Conservation (phyloP, 2,797 vertebrate species). For the Threskiornis aethiopicus region DNA sequence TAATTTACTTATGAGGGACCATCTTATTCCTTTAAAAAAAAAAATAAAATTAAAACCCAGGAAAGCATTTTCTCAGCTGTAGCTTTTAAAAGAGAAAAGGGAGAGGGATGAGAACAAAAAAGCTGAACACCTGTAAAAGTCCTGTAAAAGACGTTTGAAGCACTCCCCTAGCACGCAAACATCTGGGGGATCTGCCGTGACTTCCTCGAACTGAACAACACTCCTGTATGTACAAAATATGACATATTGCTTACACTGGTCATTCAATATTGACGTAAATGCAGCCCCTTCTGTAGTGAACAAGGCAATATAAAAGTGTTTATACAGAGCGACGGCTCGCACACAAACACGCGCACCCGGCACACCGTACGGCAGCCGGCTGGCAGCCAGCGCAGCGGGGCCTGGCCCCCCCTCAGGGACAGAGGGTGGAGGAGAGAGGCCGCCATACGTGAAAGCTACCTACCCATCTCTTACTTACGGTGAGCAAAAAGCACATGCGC, state of each 20-base stretch:
- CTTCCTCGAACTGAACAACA: accelerated
- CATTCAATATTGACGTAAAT: not conserved
- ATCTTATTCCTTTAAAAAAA: not conserved
- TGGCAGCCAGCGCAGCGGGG: accelerated
- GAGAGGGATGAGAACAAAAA: not conserved
- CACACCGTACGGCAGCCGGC: accelerated
- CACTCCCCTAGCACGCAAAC: too few species aligned
- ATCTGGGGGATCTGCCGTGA: accelerated
- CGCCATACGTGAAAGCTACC: accelerated
- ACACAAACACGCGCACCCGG: accelerated
- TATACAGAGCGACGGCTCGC: accelerated
- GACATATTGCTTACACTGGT: accelerated
- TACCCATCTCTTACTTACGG: accelerated
- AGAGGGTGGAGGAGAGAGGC: too few species aligned
- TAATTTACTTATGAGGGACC: not conserved
- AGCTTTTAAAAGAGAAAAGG: not conserved
- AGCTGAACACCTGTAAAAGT: too few species aligned
- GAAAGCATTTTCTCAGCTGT: not conserved
- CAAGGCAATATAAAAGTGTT: accelerated
- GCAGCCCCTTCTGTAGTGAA: accelerated
- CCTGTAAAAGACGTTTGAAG: not conserved
- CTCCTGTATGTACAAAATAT: accelerated
- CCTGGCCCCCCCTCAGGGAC: accelerated
- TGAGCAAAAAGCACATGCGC: accelerated
- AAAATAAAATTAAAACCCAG: not conserved